Conservation (phyloP, 2,888 invertebrate genomes). For the Notodonta dromedarius region DNA sequence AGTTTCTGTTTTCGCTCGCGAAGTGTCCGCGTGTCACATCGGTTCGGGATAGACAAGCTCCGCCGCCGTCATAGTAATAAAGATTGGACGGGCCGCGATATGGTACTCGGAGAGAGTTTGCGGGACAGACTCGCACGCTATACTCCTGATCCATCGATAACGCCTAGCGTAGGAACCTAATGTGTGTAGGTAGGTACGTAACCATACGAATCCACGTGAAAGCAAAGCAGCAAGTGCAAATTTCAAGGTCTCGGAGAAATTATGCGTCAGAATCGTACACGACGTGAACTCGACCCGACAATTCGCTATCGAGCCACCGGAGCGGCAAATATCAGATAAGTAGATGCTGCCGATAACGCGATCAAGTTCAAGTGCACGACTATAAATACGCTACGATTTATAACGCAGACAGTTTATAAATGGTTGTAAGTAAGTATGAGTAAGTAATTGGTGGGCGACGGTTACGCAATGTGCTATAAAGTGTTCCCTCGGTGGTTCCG, state of each 20-base stretch:
- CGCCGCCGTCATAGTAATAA: conserved; percentile 56
- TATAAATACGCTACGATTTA: conserved; percentile 56
- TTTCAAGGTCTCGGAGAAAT: conserved; percentile 61
- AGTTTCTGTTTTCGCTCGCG: conserved; percentile 65
- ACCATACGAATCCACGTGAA: conserved; percentile 63
- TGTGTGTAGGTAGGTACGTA: conserved; percentile 56
- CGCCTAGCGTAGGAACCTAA: conserved; percentile 57
- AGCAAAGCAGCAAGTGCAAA: conserved; percentile 77
- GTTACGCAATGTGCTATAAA: conserved; percentile 62
- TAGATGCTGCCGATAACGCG: conserved; percentile 53
- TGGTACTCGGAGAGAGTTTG: conserved; percentile 64
- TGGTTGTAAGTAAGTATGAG: conserved; percentile 50
- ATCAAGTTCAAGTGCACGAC: conserved; percentile 73
- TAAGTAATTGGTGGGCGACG: conserved; percentile 56
- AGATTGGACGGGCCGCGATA: conserved; percentile 59
- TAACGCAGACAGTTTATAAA: conserved; percentile 51
- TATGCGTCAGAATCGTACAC: conserved; percentile 45
- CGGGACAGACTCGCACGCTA: conserved; percentile 51
- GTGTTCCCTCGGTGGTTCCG: conserved; percentile 56
- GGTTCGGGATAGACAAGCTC: conserved; percentile 28
- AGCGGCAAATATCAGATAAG: conserved; percentile 52
- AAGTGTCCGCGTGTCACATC: conserved; percentile 58
- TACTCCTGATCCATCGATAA: conserved; percentile 65
- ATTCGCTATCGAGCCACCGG: conserved; percentile 34
- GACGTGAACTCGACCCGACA: conserved; percentile 34